phyloP scores from a whole-genome alignment of 2,113 vertebrate species.

The Tachysurus fulvidraco region DNA sequence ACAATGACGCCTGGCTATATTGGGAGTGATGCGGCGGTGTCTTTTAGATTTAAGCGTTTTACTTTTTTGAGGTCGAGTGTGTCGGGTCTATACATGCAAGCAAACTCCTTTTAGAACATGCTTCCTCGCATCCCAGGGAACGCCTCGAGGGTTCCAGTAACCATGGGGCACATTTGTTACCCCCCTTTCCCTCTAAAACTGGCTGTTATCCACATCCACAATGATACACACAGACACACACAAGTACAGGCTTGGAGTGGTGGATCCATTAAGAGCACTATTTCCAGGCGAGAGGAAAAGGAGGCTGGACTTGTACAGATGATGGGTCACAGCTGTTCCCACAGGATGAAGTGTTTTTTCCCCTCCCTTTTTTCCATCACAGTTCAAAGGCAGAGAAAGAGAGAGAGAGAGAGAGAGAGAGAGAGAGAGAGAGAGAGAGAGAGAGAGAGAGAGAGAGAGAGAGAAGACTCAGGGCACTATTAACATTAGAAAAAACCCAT shows the following conservation, averaged over 20 bases:
- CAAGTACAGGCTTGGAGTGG: slow-evolving; percentile 51
- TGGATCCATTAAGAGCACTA: slow-evolving; percentile 60
- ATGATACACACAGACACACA: slow-evolving; percentile 33
- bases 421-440: slow-evolving; percentile 25
- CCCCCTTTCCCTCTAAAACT: slow-evolving; percentile 13
- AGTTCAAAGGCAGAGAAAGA: slow-evolving; percentile 49
- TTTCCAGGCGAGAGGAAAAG: slow-evolving; percentile 45
- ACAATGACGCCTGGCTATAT: slow-evolving; percentile 40
- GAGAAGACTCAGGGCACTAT: slow-evolving; percentile 34
- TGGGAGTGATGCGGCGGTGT: slow-evolving; percentile 28
- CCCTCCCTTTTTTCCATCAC: slow-evolving; percentile 46
- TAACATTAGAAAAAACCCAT: slow-evolving; percentile 48
- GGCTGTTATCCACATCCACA: slow-evolving; percentile 16
- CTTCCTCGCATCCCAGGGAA: slow-evolving; percentile 27
- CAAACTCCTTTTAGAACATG: slow-evolving; percentile 35
- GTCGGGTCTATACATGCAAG: slow-evolving; percentile 25
- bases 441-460: slow-evolving; percentile 29
- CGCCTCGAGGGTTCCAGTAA: slow-evolving; percentile 51
- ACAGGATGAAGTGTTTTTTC: slow-evolving; percentile 49
- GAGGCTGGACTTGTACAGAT: slow-evolving; percentile 43
- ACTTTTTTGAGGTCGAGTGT: slow-evolving; percentile 31
- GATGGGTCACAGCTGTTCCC: slow-evolving; percentile 61
- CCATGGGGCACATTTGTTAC: slow-evolving; percentile 39
- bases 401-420: slow-evolving; percentile 33
- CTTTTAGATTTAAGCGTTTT: slow-evolving; percentile 27